Evolutionary conservation across 2,888 invertebrate species (phyloP), one percentile per base, ranked within the genome.

Genomic region (Volucella inanis): DNA sequence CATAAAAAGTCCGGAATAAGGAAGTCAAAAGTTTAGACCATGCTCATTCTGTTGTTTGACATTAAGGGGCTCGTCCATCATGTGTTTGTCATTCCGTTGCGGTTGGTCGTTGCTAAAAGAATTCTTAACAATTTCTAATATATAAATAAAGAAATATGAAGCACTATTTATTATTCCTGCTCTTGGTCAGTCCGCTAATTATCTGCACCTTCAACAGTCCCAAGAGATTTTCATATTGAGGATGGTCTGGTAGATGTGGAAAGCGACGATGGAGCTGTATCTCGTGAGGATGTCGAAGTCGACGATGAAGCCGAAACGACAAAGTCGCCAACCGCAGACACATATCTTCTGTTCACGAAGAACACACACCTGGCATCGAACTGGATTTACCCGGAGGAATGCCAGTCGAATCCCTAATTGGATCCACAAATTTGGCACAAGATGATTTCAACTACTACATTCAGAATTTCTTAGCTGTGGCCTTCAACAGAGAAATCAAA

Each of bases 361-460:
- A n/a, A n/a, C 98, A 94, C 45, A 93, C 92, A 70, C 91, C 93
- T 72, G 95, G 95, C 74, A 94, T 93, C 87, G 94, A 94, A 90
- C 93, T 96, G 89, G 96, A 96, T 95, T 82, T 91, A 87, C 91
- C 92, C 90, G 98, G 97, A 88, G 99, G 99, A 52, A 95, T 95
- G 89, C 94, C 97, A 59, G 98, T 98, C 0, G 98, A 98, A 92
- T 97, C 99, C 92, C 93, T 99, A 1, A 97, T 99, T 85, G 99
- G 99, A 22, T 99, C 99, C 93, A 95, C 95, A 71, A 99, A 99
- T 93, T 97, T 97, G 90, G 99, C 99, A 61, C 94, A 95, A 79
- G 95, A 96, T 88, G 98, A 98, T 88, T 98, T 99, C 90, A 98
- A 96, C 88, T 99, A 98, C 93, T 97, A 97, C 93, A 98, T 99